Percentiles rank a stretch among this genome's conserved stretches.
phyloP scores from a whole-genome alignment of 2,113 vertebrate species.

The Scolopax mira region DNA sequence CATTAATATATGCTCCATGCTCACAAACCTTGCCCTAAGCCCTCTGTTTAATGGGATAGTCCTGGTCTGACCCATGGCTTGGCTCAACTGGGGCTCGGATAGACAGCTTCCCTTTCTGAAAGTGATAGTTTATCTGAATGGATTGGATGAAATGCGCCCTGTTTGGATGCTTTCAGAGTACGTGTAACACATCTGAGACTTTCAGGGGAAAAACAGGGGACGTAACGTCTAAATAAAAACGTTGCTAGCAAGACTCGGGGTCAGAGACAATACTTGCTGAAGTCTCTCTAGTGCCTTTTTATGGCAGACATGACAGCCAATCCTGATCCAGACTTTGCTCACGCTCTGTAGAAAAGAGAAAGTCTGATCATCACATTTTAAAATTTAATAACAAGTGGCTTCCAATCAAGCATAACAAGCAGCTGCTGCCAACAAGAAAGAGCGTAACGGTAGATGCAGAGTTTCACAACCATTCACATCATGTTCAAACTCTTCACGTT shows the following conservation, averaged over 20 bases:
- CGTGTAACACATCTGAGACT: conserved; percentile 3
- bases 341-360: conserved; percentile 87
- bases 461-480: conserved; percentile 62
- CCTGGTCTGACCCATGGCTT: background rate
- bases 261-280: conserved; percentile 83
- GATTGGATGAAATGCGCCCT: conserved; percentile 36
- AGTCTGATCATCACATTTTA: conserved; percentile 84
- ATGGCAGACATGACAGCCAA: conserved; percentile 87
- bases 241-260: conserved; percentile 65
- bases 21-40: fast-evolving
- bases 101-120: background rate
- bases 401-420: conserved; percentile 75
- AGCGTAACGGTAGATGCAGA: conserved; percentile 35
- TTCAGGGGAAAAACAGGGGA: conserved; percentile 32
- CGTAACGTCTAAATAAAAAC: conserved; percentile 28
- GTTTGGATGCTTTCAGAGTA: conserved; percentile 41
- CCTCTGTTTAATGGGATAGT: background rate
- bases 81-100: background rate
- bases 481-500: conserved; percentile 58
- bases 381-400: conserved; percentile 72
- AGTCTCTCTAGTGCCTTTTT: conserved; percentile 82
- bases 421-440: conserved; percentile 73
- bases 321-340: conserved; percentile 89
- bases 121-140: background rate
- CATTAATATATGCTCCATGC: background rate